phyloP scores from a whole-genome alignment of 2,797 vertebrate species.

The Chlorospingus flavigularis region DNA sequence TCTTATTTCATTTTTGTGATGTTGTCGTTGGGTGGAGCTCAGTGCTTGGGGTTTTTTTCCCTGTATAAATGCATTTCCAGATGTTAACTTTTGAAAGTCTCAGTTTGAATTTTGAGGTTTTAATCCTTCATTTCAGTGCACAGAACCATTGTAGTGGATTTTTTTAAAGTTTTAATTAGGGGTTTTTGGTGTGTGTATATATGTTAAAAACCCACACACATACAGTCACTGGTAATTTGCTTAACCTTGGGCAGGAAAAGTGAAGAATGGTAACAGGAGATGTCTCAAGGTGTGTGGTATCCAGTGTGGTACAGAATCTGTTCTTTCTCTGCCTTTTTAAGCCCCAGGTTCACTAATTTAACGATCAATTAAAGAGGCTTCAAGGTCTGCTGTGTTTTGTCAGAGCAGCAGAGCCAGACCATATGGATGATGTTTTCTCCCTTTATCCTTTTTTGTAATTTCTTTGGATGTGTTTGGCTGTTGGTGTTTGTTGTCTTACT shows the following conservation, averaged over 20 bases:
- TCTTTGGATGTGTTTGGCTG: background rate
- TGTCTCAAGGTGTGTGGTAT: background rate
- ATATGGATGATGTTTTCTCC: background rate
- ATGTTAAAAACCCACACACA: background rate
- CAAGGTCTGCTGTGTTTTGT: background rate
- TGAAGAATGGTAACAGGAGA: background rate
- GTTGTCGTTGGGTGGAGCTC: background rate
- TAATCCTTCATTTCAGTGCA: background rate
- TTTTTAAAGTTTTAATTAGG: background rate
- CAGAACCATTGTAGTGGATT: background rate
- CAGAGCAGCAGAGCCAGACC: background rate
- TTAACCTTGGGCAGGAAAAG: background rate
- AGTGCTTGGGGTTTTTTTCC: background rate
- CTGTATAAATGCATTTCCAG: background rate
- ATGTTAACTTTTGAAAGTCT: background rate
- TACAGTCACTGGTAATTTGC: background rate
- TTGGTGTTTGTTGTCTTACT: background rate
- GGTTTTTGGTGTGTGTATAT: rapidly evolving
- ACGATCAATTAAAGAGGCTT: background rate
- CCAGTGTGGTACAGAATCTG: background rate
- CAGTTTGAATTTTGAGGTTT: background rate
- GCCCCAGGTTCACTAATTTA: background rate
- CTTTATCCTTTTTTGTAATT: background rate
- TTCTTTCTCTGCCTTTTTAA: constrained; percentile 9
- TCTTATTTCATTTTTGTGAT: background rate